Evolutionary conservation across 2,888 invertebrate species (phyloP).

Genomic region (Bruchidius siliquastri): DNA sequence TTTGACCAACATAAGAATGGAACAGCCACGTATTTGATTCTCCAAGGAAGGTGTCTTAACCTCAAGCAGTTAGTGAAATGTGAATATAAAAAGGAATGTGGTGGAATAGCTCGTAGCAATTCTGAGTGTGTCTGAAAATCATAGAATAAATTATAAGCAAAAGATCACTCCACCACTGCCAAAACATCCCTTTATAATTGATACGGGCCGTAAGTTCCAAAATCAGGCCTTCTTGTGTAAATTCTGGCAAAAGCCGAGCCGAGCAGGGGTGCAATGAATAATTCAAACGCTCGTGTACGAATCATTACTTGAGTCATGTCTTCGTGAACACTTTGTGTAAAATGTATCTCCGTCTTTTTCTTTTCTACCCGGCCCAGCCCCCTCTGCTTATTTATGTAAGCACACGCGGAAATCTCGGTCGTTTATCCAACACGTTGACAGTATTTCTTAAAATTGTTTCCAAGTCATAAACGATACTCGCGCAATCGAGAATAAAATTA

Average conservation of each 20-base stretch:
- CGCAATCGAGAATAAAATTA: conserved; percentile 27
- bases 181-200: conserved; percentile 1
- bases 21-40: no score
- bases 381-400: conserved; percentile 40
- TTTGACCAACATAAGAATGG: no score
- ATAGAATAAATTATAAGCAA: not conserved
- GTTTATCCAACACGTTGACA: conserved; percentile 40
- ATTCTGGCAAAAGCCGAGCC: conserved; percentile 22
- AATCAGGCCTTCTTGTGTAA: conserved; percentile 27
- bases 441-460: conserved; percentile 34
- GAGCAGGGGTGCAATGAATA: conserved; percentile 39
- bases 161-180: conserved; percentile 3
- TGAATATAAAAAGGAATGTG: no score
- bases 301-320: conserved; percentile 46
- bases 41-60: no score
- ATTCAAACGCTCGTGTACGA: conserved; percentile 46
- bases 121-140: not conserved
- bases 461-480: conserved; percentile 30
- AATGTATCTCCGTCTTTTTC: not conserved
- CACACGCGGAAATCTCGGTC: conserved; percentile 39
- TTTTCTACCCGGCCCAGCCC: not conserved
- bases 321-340: not conserved
- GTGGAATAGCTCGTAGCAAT: no score
- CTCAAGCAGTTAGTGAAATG: no score
- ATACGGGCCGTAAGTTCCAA: conserved; percentile 19